A percentile compares a stretch with the other conserved stretches of the same genome.
phyloP scores from a whole-genome alignment of 2,888 invertebrate genomes.

The Sesia bembeciformis region DNA sequence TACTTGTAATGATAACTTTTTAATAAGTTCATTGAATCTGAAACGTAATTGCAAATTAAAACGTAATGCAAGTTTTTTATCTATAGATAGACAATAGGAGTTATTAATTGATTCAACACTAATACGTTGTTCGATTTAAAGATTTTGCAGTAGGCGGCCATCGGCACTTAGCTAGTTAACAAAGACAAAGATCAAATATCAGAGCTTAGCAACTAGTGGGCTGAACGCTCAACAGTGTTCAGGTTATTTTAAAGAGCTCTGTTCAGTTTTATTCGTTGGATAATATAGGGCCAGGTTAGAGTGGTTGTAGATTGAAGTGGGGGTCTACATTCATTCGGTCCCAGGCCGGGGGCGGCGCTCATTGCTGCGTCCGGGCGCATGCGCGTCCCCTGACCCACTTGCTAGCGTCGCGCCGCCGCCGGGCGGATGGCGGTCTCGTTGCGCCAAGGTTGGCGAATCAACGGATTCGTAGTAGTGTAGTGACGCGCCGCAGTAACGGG shows the following conservation, averaged over 20 bases:
- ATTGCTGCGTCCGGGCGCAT: slow-evolving; percentile 67
- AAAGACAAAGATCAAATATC: background rate
- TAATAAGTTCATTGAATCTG: too few species aligned
- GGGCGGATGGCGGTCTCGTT: slow-evolving; percentile 51
- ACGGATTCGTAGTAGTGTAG: slow-evolving; percentile 52
- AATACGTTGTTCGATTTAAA: background rate
- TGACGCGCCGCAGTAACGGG: slow-evolving; percentile 38
- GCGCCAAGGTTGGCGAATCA: slow-evolving; percentile 66
- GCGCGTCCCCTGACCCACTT: slow-evolving; percentile 68
- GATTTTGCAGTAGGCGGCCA: slow-evolving; percentile 10
- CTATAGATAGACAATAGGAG: too few species aligned
- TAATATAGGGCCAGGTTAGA: slow-evolving; percentile 25
- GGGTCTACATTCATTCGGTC: slow-evolving; percentile 54
- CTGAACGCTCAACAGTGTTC: slow-evolving; percentile 51
- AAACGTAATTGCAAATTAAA: too few species aligned
- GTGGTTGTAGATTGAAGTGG: slow-evolving; percentile 26
- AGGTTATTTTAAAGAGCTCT: slow-evolving; percentile 50
- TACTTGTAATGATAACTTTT: too few species aligned
- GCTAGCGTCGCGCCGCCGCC: slow-evolving; percentile 26
- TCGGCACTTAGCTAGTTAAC: slow-evolving; percentile 5
- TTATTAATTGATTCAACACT: too few species aligned
- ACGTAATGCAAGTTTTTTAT: too few species aligned
- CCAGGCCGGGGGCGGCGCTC: slow-evolving; percentile 62
- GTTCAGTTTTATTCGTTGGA: slow-evolving; percentile 2
- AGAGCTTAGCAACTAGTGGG: slow-evolving; percentile 62